Base-by-base conservation (phyloP, 2,797 vertebrate species). In the Paramormyrops hopkinsi region DNA sequence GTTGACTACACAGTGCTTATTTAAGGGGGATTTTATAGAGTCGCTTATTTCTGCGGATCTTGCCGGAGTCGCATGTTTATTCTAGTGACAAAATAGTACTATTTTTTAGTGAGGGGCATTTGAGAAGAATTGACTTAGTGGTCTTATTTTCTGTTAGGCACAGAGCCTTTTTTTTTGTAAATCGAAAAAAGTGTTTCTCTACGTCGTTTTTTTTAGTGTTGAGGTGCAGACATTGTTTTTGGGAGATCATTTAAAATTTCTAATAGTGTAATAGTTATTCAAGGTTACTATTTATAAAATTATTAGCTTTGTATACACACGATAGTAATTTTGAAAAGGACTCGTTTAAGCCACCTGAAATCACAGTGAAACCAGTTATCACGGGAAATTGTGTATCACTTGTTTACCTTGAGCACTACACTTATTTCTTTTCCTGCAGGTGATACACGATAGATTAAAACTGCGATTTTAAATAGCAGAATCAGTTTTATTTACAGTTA, bases 1-100 rank as follows among this genome's bases (percentile, higher is more conserved):
- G 88, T 88, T 73, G 88, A 76, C 88, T 88, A 82, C 25, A 82
- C 53, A 53, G 46, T 54, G 76, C 37, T 41, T 82, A n/a, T 82
- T 46, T 82, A 65, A 48, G 46, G 25, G 29, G 44, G 6, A 48
- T 88, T 46, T 76, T 17, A 88, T 51, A 51, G 44, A 48, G 48
- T 33, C 44, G 44, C 62, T 51, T 88, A 51, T 85, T 53, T 19
- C 51, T 56, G 51, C 85, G 44, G n/a, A 82, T 82, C 76, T n/a
- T 82, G 14, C 41, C 41, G 76, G 82, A 85, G 48, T 85, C 9
- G 46, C 19, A 29, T 22, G 44, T 48, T 85, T 25, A 12, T 51
- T 50, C 9, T 85, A 51, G 48, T 85, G 48, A 51, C 82, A 25
- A 50, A 84, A 51, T 51, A 48, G 9, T 85, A 46, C 82, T 50